phyloP scores from a whole-genome alignment of 2,888 invertebrate species.

The Esperia sulphurella region DNA sequence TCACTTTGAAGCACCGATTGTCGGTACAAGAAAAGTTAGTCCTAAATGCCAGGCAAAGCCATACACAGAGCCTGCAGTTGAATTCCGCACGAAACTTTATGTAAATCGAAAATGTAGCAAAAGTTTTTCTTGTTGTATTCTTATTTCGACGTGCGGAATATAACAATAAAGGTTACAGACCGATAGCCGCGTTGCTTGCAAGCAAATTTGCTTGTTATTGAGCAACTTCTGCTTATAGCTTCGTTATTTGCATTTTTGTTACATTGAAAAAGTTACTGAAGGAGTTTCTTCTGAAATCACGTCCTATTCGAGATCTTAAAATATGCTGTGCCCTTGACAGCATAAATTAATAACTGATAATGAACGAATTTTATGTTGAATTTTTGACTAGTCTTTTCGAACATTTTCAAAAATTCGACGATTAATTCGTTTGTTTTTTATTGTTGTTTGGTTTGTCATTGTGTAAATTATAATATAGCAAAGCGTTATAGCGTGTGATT shows the following conservation, averaged over 20 bases:
- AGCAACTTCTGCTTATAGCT: background rate
- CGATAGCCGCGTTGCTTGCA: slow-evolving; percentile 8
- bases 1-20: slow-evolving; percentile 9
- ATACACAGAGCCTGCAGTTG: slow-evolving; percentile 2
- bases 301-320: background rate
- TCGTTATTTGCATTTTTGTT: slow-evolving; percentile 4
- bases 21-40: slow-evolving; percentile 5
- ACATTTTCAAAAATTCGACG: too few relatives aligned
- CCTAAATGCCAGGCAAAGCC: slow-evolving; percentile 7
- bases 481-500: too few relatives aligned
- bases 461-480: too few relatives aligned
- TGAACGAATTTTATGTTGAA: too few relatives aligned
- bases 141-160: slow-evolving; percentile 6
- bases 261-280: background rate
- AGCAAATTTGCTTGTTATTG: slow-evolving; percentile 6
- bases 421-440: too few relatives aligned
- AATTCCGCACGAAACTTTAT: slow-evolving; percentile 22
- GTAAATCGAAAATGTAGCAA: slow-evolving; percentile 22
- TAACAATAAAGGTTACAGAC: background rate
- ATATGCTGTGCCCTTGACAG: too few relatives aligned
- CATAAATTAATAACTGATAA: too few relatives aligned
- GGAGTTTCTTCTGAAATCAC: background rate
- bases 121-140: slow-evolving; percentile 23
- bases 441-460: too few relatives aligned
- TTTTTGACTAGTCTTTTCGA: too few relatives aligned